Percentiles rank a stretch among this genome's conserved stretches.
phyloP scores from a whole-genome alignment of 1,140 invertebrate genomes.

The Lamellibrachia luymesi region DNA sequence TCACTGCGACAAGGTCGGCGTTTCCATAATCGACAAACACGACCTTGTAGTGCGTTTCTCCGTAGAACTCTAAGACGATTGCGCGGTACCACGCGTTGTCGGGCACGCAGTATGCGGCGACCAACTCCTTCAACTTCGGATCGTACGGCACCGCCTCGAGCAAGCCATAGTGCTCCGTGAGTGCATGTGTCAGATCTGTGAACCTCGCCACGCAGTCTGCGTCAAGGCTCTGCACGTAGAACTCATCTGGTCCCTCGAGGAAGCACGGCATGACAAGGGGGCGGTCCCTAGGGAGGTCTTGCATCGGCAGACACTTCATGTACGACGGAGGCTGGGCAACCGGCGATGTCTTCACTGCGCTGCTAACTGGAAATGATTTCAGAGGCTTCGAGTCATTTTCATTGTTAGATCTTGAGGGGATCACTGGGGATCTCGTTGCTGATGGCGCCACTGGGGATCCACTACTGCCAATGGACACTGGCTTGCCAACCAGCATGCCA shows the following conservation, averaged over 20 bases:
- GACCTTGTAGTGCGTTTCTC: neutral
- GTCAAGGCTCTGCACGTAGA: neutral
- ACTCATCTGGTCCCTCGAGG: neutral
- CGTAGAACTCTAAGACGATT: neutral
- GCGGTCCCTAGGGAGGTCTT: neutral
- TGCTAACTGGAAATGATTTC: neutral
- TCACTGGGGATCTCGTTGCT: neutral
- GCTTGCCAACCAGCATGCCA: neutral
- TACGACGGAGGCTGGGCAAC: neutral
- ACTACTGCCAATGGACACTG: neutral
- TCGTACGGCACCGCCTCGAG: neutral
- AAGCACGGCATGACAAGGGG: neutral
- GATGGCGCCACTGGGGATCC: neutral
- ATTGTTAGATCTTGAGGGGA: neutral
- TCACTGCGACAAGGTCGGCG: neutral
- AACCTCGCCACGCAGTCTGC: neutral
- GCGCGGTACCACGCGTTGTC: neutral
- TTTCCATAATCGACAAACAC: neutral
- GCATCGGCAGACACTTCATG: neutral
- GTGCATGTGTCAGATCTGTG: neutral
- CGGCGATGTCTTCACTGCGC: neutral
- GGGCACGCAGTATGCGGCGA: neutral
- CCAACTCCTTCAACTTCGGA: neutral
- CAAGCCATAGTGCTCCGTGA: neutral
- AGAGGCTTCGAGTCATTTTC: neutral